Conservation (phyloP, 1,140 invertebrate genomes). For the Diprion similis region DNA sequence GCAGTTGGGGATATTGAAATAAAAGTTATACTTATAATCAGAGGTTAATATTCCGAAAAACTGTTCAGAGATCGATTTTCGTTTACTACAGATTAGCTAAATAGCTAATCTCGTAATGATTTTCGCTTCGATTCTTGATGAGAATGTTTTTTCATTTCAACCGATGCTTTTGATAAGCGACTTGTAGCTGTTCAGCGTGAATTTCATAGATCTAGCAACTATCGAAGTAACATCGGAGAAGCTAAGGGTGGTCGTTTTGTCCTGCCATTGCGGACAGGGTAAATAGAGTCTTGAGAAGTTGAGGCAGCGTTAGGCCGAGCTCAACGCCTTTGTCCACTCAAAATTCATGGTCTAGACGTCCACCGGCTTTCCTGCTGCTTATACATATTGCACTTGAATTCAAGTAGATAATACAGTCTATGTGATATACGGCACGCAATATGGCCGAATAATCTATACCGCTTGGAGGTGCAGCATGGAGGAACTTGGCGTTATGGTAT, state of each 20-base stretch:
- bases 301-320: too few species aligned
- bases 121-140: too few species aligned
- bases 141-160: too few species aligned
- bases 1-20: too few species aligned
- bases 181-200: too few species aligned
- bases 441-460: neutral
- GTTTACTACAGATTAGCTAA: too few species aligned
- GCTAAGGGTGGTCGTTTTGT: neutral
- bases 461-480: neutral
- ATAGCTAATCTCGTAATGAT: too few species aligned
- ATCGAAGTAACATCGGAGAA: neutral
- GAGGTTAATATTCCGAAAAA: too few species aligned
- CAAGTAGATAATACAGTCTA: constrained; percentile 16
- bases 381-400: constrained; percentile 47
- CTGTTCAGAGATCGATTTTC: too few species aligned
- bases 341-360: constrained; percentile 47
- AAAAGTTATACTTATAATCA: too few species aligned
- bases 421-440: constrained; percentile 7
- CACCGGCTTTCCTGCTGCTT: constrained; percentile 16
- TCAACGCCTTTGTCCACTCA: constrained; percentile 28
- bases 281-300: constrained; percentile 1
- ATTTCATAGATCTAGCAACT: neutral
- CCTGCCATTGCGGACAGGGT: neutral
- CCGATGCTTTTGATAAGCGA: too few species aligned
- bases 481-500: neutral